Base-by-base conservation (phyloP, 2,797 vertebrate species). In the Leptatherina wallacei region DNA sequence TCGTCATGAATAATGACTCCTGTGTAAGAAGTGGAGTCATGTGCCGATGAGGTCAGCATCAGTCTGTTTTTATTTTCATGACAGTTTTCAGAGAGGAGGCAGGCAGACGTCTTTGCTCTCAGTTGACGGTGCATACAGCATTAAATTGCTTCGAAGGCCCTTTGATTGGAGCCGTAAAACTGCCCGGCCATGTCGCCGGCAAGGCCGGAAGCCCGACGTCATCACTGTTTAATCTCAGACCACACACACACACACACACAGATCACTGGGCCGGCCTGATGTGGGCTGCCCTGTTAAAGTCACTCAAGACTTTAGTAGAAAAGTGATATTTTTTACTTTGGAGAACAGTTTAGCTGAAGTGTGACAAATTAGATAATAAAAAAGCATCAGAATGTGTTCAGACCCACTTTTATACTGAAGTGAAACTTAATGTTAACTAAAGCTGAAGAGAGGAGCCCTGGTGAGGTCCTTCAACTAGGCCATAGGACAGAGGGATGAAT, bases 401-500 rank as follows among this genome's bases (percentile, higher is more conserved):
- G 54, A 38, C 22, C 1, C 20, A 29, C 36, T 40, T 64, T 24
- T 38, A 30, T 27, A 20, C 20, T 16, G 6, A 13, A 35, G 16
- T 4, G 35, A n/a, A 6, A 52, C 62, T 56, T 44, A 9, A 56
- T 44, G 7, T 71, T n/a, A 55, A 61, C 7, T 52, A 65, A 54
- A 38, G 63, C 30, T 29, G n/a, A 20, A 38, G 32, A 62, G 5
- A 30, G 0, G 61, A 65, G 38, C 65, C 62, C 54, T 27, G 68
- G 27, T 51, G 33, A 36, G 18, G 81, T 65, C 74, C 16, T 77
- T 77, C 71, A 87, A 88, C 61, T 84, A 76, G 91, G 87, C 63
- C 73, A 81, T 32, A 78, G 75, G 82, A 89, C 77, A 27, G 54
- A 5, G 30, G 57, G 78, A 82, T 90, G 92, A 92, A 93, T 89